Conservation (phyloP, 92 coral and sea anemone genomes). For the Umimayanthus kanabou region DNA sequence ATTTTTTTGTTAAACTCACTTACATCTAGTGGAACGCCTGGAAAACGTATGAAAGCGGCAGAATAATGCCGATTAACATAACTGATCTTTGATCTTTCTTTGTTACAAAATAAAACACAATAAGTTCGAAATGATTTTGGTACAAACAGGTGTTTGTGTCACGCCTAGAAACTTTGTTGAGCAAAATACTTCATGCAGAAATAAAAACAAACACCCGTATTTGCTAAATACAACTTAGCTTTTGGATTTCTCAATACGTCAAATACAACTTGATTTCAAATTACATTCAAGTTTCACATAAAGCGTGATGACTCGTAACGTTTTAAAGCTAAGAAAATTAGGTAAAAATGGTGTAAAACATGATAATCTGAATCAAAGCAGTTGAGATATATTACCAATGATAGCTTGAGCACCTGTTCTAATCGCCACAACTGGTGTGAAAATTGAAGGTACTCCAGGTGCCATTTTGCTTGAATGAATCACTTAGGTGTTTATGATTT, state of each 20-base stretch:
- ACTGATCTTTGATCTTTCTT: too few species aligned
- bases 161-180: background rate
- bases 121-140: background rate
- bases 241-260: background rate
- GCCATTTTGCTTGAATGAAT: background rate
- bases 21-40: background rate
- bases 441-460: conserved; percentile 10
- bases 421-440: background rate
- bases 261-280: background rate
- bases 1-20: background rate
- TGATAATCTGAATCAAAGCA: background rate
- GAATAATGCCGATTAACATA: background rate
- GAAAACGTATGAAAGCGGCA: too few species aligned
- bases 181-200: background rate
- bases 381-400: background rate
- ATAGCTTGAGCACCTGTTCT: background rate
- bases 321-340: background rate
- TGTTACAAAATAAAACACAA: background rate
- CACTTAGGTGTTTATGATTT: background rate
- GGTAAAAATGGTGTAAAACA: background rate
- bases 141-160: background rate
- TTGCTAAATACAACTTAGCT: background rate
- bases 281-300: too few species aligned
- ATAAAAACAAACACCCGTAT: background rate
- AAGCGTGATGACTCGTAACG: too few species aligned